Evolutionary conservation across 2,113 vertebrate genomes (phyloP).

Genomic region (Cynocephalus volans): DNA sequence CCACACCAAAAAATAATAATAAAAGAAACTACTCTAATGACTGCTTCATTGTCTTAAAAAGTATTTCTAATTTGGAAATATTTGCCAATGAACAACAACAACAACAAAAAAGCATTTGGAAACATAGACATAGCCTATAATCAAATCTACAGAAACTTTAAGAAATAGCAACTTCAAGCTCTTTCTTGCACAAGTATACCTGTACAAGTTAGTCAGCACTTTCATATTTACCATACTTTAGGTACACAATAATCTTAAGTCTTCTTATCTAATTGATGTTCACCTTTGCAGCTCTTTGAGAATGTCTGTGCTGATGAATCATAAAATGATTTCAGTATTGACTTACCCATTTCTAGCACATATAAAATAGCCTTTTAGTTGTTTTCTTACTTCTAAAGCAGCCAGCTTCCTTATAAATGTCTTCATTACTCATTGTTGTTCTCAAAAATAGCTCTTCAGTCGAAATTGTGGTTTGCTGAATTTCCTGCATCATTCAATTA

Average conservation of each 20-base stretch:
- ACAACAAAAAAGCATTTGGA: neutral
- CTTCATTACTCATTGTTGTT: neutral
- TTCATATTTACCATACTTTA: neutral
- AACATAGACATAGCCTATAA: neutral
- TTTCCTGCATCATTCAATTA: neutral
- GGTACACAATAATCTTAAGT: neutral
- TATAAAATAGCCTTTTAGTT: constrained; percentile 22
- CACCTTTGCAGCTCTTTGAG: neutral
- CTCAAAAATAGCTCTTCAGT: constrained; percentile 15
- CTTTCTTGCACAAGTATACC: neutral
- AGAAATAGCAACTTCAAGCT: neutral
- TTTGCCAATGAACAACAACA: constrained; percentile 27
- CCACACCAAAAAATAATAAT: neutral
- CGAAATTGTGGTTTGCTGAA: constrained; percentile 27
- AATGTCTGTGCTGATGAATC: constrained; percentile 12
- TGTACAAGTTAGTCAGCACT: neutral
- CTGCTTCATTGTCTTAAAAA: neutral
- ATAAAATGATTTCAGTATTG: neutral
- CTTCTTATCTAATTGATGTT: neutral
- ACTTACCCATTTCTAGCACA: neutral
- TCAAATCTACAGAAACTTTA: constrained; percentile 24
- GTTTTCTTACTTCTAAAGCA: constrained; percentile 54
- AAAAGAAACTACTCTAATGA: neutral
- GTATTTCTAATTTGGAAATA: constrained; percentile 23
- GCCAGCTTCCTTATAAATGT: neutral